Conservation (phyloP, 2,113 vertebrate genomes). For the Pseudopipra pipra region DNA sequence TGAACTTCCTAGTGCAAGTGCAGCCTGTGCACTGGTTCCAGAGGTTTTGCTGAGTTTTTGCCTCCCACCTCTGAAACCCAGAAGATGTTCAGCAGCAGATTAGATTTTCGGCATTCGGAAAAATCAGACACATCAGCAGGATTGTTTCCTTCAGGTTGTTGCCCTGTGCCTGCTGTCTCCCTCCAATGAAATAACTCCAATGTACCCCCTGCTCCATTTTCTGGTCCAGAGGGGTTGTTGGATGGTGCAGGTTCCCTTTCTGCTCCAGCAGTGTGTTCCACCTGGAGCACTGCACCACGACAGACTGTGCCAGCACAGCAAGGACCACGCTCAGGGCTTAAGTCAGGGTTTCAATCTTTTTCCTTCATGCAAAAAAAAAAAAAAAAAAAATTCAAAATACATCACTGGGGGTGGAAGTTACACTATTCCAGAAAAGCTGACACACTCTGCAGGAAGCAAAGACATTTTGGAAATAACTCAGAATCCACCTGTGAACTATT, state of each 20-base stretch:
- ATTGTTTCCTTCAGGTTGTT: not conserved
- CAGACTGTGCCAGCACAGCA: not conserved
- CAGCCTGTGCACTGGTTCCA: not conserved
- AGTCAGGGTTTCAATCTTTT: not conserved
- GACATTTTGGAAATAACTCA: conserved; percentile 3
- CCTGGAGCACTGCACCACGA: not conserved
- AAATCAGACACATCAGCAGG: not conserved
- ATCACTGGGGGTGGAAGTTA: not conserved
- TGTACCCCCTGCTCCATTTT: not conserved
- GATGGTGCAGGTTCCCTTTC: not conserved
- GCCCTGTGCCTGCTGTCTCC: not conserved
- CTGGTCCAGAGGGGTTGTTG: not conserved
- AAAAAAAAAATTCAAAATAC: not conserved
- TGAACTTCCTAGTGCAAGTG: not conserved
- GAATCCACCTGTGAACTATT: not conserved
- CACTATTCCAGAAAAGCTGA: not conserved
- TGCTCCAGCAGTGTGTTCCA: not conserved
- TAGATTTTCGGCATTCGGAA: not conserved
- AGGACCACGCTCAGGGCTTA: not conserved
- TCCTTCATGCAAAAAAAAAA: not conserved
- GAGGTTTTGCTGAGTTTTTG: not conserved
- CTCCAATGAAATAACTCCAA: not conserved
- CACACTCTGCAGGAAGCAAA: not conserved
- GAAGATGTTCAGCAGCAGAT: not conserved
- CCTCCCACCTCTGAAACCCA: not conserved